Conservation (phyloP, 1,140 invertebrate species). For the Pteromalus puparum region DNA sequence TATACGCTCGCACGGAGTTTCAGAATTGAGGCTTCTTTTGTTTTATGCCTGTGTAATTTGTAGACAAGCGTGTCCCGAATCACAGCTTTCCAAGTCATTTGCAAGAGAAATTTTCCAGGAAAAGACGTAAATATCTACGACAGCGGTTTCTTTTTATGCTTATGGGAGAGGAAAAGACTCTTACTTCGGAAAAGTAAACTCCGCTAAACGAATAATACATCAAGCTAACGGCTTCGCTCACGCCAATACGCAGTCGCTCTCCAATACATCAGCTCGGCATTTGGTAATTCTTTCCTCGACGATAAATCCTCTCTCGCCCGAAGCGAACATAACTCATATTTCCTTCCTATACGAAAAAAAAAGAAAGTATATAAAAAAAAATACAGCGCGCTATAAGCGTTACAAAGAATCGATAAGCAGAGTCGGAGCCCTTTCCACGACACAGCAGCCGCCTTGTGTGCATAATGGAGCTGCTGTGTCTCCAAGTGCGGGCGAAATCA, state of each 20-base stretch:
- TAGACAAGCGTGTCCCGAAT: background rate
- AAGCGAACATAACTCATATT: too few relatives aligned
- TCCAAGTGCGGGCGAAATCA: background rate
- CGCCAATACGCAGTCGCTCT: too few relatives aligned
- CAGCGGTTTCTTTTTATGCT: background rate
- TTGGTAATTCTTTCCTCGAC: background rate
- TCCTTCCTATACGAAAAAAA: background rate
- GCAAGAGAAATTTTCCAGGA: background rate
- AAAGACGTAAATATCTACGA: background rate
- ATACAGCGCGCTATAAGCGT: background rate
- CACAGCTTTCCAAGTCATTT: background rate
- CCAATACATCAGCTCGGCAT: background rate
- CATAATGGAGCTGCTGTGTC: background rate
- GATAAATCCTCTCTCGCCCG: too few relatives aligned
- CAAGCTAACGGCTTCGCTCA: background rate
- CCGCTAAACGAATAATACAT: background rate
- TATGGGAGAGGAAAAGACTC: background rate
- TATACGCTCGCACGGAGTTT: background rate
- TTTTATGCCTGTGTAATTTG: background rate
- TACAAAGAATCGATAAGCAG: too few relatives aligned
- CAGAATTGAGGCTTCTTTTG: background rate
- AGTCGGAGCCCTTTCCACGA: too few relatives aligned
- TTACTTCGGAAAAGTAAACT: background rate
- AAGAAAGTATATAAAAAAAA: background rate
- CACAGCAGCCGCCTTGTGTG: background rate